Evolutionary conservation across 2,113 vertebrate genomes (phyloP).

Genomic region (Oncorhynchus keta): DNA sequence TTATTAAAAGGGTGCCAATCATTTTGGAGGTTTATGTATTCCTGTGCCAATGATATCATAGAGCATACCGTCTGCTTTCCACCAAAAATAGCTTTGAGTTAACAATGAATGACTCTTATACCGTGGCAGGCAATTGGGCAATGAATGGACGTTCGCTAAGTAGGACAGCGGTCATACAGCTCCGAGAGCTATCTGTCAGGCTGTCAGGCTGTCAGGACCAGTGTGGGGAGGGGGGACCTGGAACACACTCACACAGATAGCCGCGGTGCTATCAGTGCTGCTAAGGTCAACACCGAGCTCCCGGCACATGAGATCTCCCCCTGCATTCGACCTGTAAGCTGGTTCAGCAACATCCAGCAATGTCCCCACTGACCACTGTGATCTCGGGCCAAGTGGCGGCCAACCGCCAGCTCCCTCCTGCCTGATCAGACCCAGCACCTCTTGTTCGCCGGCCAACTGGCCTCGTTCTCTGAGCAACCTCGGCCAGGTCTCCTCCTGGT

Average conservation of each 20-base stretch:
- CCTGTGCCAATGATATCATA: not conserved
- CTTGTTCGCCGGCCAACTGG: constrained; percentile 78
- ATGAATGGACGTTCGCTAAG: constrained; percentile 24
- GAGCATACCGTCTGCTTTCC: not conserved
- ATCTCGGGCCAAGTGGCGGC: constrained; percentile 76
- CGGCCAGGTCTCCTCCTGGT: constrained; percentile 74
- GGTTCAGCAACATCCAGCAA: constrained; percentile 46
- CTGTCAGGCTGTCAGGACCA: constrained; percentile 48
- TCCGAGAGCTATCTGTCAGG: constrained; percentile 51
- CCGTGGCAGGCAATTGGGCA: constrained; percentile 6
- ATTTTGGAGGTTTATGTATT: no score
- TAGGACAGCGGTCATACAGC: constrained; percentile 20
- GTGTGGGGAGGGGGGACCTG: constrained; percentile 19
- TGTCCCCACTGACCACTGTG: constrained; percentile 77
- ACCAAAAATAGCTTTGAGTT: constrained; percentile 3
- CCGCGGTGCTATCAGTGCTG: constrained; percentile 41
- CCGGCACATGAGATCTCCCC: constrained; percentile 53
- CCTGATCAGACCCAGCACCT: constrained; percentile 72
- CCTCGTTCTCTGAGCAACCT: constrained; percentile 56
- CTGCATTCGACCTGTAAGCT: constrained; percentile 50
- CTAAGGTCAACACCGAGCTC: constrained; percentile 72
- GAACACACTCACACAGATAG: constrained; percentile 27
- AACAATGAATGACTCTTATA: constrained; percentile 3
- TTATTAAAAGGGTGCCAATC: not conserved
- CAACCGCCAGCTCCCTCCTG: constrained; percentile 48